Conservation (phyloP, 2,888 invertebrate species). For the Andrena camellia region DNA sequence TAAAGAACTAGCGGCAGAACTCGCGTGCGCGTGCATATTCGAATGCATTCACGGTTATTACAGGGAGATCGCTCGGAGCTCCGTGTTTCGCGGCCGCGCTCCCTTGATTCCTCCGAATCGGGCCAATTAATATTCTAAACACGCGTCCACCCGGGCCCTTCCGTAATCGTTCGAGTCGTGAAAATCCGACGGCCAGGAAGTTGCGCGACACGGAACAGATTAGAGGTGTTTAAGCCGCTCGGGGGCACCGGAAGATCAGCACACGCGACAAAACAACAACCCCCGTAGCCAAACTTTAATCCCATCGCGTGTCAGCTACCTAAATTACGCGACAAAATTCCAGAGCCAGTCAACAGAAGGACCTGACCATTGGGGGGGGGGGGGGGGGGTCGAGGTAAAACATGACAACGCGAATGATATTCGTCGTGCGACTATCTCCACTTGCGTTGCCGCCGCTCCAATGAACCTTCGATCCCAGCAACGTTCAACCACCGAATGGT, state of each 20-base stretch:
- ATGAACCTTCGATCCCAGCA: constrained; percentile 24
- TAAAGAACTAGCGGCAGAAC: constrained; percentile 33
- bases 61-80: background rate
- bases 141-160: constrained; percentile 64
- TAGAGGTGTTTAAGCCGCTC: constrained; percentile 73
- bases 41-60: constrained; percentile 47
- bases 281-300: constrained; percentile 65
- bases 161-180: constrained; percentile 69
- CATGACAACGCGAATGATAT: constrained; percentile 5
- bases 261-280: constrained; percentile 63
- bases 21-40: constrained; percentile 7
- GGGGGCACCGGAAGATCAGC: constrained; percentile 62
- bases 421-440: background rate
- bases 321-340: constrained; percentile 75
- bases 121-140: constrained; percentile 79
- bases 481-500: background rate
- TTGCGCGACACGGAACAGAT: constrained; percentile 72
- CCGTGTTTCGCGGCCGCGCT: constrained; percentile 55
- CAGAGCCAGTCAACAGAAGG: background rate
- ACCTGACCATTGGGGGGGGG: background rate
- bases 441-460: too few species aligned
- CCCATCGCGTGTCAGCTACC: constrained; percentile 65
- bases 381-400: background rate
- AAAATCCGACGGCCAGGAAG: constrained; percentile 71
- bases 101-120: constrained; percentile 72